Base-by-base conservation (phyloP, 1,140 invertebrate genomes). In the Cydia splendana region DNA sequence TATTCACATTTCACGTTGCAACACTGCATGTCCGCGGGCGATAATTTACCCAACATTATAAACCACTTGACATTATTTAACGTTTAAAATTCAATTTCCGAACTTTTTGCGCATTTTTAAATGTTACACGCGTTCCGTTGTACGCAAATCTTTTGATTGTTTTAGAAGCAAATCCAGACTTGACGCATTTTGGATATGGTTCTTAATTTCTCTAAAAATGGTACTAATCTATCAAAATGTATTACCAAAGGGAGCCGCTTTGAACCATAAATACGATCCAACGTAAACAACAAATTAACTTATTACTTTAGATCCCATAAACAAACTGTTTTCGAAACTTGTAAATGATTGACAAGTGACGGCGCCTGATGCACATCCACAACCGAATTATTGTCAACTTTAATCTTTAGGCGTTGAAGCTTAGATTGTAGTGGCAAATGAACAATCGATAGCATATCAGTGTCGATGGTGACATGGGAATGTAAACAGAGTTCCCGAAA, bases 401-500 rank as follows among this genome's bases (percentile, higher is more conserved):
- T 73, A 62, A 10, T 7, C 28, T 53, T 75, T 77, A 24, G 12
- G 13, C 10, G 20, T 20, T 74, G 48, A 65, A 38, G 77, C 18
- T 74, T 2, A 71, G 28, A n/a, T 57, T 51, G 5, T 0, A 65
- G 34, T 42, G 28, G 28, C 7, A 18, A 62, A 20, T 7, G 13
- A 38, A 65, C 42, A 30, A 74, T 74, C 69, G 45, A 69, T 62
- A 38, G 38, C 67, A 71, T 71, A 71, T 71, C 67, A 71, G 34
- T 71, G 67, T 71, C 18, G 38, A 71, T 71, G 82, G 75, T 84
- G 83, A 86, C 85, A 83, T 88, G 87, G 84, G 85, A 88, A 88
- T 84, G 82, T 87, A 88, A 88, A 88, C 85, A 88, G 57, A 75
- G 79, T 76, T 53, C 74, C 79, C 42, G 76, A 84, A 84, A 85